A percentile compares a stretch with the other conserved stretches of the same genome.
Conservation (phyloP, 2,797 vertebrate species). For the Macrochelys suwanniensis region DNA sequence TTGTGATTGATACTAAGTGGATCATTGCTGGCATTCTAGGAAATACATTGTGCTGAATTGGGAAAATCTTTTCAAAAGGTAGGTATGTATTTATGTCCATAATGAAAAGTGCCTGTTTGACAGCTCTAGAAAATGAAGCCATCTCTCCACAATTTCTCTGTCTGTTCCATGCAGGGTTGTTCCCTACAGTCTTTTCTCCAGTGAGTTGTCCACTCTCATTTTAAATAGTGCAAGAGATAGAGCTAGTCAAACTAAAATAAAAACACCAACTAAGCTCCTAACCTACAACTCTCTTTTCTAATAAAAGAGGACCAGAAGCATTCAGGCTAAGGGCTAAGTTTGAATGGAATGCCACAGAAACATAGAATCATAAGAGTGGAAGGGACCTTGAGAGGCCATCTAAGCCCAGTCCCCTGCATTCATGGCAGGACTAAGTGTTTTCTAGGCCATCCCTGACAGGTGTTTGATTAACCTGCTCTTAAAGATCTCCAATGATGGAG, state of each 20-base stretch:
- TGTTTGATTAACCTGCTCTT: no score
- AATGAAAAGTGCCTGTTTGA: not conserved
- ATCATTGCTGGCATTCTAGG: not conserved
- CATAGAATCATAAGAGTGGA: not conserved
- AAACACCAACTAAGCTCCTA: not conserved
- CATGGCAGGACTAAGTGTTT: no score
- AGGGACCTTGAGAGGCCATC: no score
- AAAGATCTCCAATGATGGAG: no score
- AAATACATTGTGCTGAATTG: not conserved
- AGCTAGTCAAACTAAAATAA: not conserved
- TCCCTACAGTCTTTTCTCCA: not conserved
- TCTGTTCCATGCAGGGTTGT: not conserved
- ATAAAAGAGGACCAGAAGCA: not conserved
- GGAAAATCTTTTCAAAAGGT: not conserved
- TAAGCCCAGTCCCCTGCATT: no score
- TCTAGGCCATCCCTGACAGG: no score
- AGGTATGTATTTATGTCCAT: not conserved
- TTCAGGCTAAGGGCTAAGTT: rapidly evolving
- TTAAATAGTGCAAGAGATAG: not conserved
- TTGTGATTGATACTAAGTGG: not conserved
- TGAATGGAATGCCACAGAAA: not conserved
- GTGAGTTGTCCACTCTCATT: not conserved
- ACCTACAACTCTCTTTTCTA: not conserved
- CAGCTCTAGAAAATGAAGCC: not conserved
- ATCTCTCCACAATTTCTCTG: not conserved